These are phyloP conservation scores for Smittia aterrima DNA, from an alignment of 2,888 invertebrate genomes.

Conservation along the genomic window DNA sequence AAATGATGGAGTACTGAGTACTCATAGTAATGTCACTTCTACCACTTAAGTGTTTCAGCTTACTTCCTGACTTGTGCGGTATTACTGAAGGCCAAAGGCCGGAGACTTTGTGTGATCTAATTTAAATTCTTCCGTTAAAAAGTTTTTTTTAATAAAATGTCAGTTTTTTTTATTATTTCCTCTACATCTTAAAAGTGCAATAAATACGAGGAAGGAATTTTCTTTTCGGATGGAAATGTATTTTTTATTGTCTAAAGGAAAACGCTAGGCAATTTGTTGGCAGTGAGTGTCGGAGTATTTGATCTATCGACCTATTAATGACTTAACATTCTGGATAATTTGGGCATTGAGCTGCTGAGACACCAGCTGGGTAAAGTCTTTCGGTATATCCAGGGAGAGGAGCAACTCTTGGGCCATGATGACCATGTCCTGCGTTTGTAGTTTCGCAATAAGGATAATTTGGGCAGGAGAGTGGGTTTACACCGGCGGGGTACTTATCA, in stretches of 20 bases:
- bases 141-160: no score
- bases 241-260: not conserved
- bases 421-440: constrained; percentile 45
- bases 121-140: no score
- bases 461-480: constrained; percentile 56
- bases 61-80: no score
- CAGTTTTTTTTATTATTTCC: no score
- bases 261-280: not conserved
- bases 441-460: constrained; percentile 57
- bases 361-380: constrained; percentile 55
- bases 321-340: constrained; percentile 51
- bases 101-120: no score
- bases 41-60: no score
- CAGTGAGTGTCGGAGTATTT: constrained; percentile 1
- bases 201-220: not conserved
- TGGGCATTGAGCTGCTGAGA: constrained; percentile 54
- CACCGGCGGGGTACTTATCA: constrained; percentile 53
- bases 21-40: no score
- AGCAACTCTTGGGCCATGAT: constrained; percentile 48
- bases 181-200: no score
- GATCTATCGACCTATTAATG: not conserved
- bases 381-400: constrained; percentile 55
- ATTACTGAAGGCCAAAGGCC: no score
- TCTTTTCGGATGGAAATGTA: constrained; percentile 1
- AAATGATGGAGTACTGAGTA: no score